Base-by-base conservation (phyloP, 2,113 vertebrate genomes). In the Chelonoidis abingdonii region DNA sequence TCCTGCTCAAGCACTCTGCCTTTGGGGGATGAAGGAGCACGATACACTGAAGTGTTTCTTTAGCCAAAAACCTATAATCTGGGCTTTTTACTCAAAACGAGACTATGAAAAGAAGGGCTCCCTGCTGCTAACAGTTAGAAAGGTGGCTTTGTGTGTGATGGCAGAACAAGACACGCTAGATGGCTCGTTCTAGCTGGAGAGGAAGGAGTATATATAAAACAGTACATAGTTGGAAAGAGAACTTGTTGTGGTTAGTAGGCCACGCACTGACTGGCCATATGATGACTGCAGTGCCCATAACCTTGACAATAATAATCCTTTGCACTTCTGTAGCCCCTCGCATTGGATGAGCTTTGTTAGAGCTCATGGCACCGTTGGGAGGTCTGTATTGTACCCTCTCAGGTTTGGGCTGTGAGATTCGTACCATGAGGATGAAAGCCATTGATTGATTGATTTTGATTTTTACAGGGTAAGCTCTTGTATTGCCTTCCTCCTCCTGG, bases 401-500 rank as follows among this genome's bases (percentile, higher is more conserved):
- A 22, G 65, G n/a, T 9, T 10, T n/a, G 22, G n/a, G 8, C 17
- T n/a, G 6, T 19, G 5, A 44, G 21, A 0, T 24, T 44, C 47
- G 65, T 53, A 25, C 41, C 24, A 10, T n/a, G 25, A 3, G 84
- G 10, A 10, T 81, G 41, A 56, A 10, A 81, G 7, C 12, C 4
- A 54, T 29, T 16, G 4, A 0, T 47, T 72, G 44, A 4, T 1
- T 24, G 8, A 27, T n/a, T 6, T 0, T 57, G 19, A 49, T 76
- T 54, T 92, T 92, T 47, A 38, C 94, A 99, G 99, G 99, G 99
- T 8, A 99, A 99, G 88, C 98, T 99, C 41, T 98, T 99, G 2
- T 99, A 99, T 91, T 99, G 99, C 95, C 99, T 99, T 50, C 98
- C 99, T 75, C 99, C 99, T 84, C 99, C 99, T 38, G 98, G 98